Conservation (phyloP, 2,113 vertebrate genomes). For the Herpetotheres cachinnans region DNA sequence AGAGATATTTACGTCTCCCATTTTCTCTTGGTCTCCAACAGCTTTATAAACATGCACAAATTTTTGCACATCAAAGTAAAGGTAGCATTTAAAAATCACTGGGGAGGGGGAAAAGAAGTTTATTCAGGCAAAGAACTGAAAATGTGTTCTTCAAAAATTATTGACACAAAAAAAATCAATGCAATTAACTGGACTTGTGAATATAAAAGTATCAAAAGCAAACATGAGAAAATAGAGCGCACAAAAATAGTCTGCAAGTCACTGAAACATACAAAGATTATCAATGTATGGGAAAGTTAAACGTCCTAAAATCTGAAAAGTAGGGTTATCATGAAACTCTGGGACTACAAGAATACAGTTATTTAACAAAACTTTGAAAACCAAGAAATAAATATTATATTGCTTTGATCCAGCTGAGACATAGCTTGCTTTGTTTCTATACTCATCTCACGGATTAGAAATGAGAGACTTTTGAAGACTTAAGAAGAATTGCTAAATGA, state of each 20-base stretch:
- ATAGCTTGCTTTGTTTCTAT: background rate
- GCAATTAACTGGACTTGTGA: slow-evolving; percentile 40
- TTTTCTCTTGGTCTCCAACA: background rate
- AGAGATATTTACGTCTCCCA: background rate
- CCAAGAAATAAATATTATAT: background rate
- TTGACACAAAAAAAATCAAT: slow-evolving; percentile 12
- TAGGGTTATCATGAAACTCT: background rate
- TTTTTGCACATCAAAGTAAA: background rate
- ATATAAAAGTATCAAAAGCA: slow-evolving; percentile 11
- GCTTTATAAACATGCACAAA: background rate
- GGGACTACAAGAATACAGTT: background rate
- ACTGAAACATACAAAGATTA: slow-evolving; percentile 1
- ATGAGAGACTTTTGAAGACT: background rate
- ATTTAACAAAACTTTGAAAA: background rate
- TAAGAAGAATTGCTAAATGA: slow-evolving; percentile 30
- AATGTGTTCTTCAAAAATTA: slow-evolving; percentile 24
- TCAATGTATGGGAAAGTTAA: background rate
- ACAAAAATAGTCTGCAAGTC: slow-evolving; percentile 29
- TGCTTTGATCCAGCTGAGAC: background rate
- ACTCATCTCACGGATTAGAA: background rate
- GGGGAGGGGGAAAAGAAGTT: background rate
- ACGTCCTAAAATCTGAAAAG: background rate
- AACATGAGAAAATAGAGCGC: slow-evolving; percentile 14
- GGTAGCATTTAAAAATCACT: background rate
- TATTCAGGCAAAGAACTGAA: slow-evolving; percentile 1